Evolutionary conservation across 2,797 vertebrate genomes (phyloP).

Genomic region (Limosa lapponica): DNA sequence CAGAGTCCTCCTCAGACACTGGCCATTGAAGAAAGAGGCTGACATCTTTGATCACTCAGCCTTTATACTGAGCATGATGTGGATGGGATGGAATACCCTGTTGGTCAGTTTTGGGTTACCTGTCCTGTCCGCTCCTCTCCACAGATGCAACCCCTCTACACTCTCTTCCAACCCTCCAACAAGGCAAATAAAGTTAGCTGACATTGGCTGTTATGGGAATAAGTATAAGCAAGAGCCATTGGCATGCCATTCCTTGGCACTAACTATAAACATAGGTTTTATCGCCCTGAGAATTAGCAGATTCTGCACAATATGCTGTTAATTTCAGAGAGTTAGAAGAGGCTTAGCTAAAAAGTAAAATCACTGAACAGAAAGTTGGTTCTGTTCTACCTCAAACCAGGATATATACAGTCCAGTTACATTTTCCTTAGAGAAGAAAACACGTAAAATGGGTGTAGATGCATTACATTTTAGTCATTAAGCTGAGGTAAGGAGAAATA

Average conservation of each 20-base stretch:
- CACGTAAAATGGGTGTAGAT: fast-evolving
- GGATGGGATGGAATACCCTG: not conserved
- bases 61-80: not conserved
- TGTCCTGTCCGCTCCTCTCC: not conserved
- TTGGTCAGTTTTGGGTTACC: not conserved
- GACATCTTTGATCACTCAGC: not conserved
- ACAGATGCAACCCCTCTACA: not conserved
- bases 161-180: not conserved
- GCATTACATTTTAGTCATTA: not conserved
- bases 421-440: not conserved
- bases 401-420: not conserved
- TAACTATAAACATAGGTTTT: not conserved
- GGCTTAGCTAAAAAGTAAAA: not conserved
- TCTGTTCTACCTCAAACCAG: not conserved
- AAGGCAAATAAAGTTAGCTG: not conserved
- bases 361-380: not conserved
- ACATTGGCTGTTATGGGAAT: not conserved
- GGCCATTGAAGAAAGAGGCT: not conserved
- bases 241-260: not conserved
- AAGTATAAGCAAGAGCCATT: not conserved
- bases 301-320: not conserved
- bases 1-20: not conserved
- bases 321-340: not conserved
- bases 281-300: not conserved
- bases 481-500: not conserved